Base-by-base conservation (phyloP, 1,140 invertebrate species). In the Bombus polaris region DNA sequence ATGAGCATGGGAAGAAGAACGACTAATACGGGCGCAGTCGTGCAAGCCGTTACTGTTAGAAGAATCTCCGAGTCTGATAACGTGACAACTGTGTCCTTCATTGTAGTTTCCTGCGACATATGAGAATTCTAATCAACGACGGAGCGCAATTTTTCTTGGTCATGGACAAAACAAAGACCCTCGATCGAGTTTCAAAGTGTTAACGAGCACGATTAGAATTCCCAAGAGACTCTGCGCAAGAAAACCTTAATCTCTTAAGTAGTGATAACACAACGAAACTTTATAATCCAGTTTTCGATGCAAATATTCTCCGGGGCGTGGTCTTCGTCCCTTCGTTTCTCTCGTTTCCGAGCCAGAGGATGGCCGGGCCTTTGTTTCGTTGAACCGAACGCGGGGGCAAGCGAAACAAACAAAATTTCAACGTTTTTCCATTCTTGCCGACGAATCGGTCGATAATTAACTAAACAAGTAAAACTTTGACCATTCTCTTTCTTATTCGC, bases 251-350 rank as follows among this genome's bases (percentile, higher is more conserved):
- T 90, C 87, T 78, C 37, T 90, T 88, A 90, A 90, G 87, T 62
- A 90, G 71, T 76, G 83, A 88, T 91, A 90, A 90, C 89, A 81
- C 83, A 86, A 86, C 65, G 81, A 72, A 91, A 91, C 89, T 91
- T 90, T 80, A 82, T 85, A 90, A 90, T 90, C 86, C 77, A 90
- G 87, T 90, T 90, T 86, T 88, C 66, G 72, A 77, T 75, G 82
- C 86, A 79, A 75, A 76, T 68, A 68, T 81, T 87, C 81, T 65
- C 68, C 22, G 39, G 28, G 44, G 59, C 81, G 59, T 42, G 32
- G 65, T n/a, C 47, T 75, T 13, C 18, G n/a, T 37, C 37, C 70
- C 37, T 32, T 68, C 25, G 44, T 66, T 62, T 44, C 13, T 35
- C 70, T 32, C 47, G 28, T 65, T 80, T 73, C 65, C 47, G 39